Evolutionary conservation across 1,140 invertebrate genomes (phyloP), one percentile per base, ranked within the genome.

Genomic region (Holotrichia oblita): DNA sequence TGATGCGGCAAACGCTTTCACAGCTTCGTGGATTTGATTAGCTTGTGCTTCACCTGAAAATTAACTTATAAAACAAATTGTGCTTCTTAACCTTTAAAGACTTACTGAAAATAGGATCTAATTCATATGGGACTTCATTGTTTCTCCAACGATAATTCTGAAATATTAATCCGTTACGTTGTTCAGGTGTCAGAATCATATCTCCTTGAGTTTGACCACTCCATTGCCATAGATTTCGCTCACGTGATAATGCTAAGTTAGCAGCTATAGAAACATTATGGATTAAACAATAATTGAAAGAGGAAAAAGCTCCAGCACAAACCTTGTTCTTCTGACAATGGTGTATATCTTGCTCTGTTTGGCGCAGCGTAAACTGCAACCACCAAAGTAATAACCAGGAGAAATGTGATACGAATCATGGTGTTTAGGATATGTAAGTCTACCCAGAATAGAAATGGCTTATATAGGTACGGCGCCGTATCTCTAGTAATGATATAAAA

Each of bases 131-230:
- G 86, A 0, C 88, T 82, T 0, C 88, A 87, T 79, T 81, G 40
- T 76, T 88, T 85, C 0, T 85, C 87, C 6, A 88, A 0, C 77
- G 34, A 69, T 69, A 79, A 12, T 17, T 85, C 55, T 87, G 84
- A 61, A 87, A 82, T 0, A 89, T 84, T 48, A 89, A 87, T 27
- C 87, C 82, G 3, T 86, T 83, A 27, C 87, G 84, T 44, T 88
- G 87, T 42, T 81, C 83, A 40, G 82, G 84, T 17, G 87, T 87
- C 10, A 90, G 78, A 9, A 89, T 80, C 75, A 90, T 89, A 77
- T 90, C 89, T 0, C 89, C 89, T 77, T 90, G 84, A 79, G 82
- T 88, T 27, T 88, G 87, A 59, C 87, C 89, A 34, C 85, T 89
- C 14, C 86, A 83, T 80, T 88, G 87, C 76, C 78, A 79, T 4